Base-by-base conservation (phyloP, 2,797 vertebrate species). In the Fistularia commersonii region DNA sequence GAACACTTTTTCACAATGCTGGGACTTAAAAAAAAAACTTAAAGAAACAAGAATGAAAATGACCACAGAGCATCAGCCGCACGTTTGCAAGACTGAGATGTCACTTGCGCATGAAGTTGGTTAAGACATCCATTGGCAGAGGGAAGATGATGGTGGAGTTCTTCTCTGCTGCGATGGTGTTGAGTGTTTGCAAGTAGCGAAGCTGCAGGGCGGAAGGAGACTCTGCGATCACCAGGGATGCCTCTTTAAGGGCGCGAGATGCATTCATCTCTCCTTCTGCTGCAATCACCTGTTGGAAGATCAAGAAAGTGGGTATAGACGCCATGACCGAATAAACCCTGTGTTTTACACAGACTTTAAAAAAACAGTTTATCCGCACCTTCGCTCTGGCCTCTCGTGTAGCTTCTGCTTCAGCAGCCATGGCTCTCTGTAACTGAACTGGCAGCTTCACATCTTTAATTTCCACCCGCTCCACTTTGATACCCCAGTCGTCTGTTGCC, bases 81-180 rank as follows among this genome's bases (percentile, higher is more conserved):
- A 49, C 8, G 40, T 10, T 23, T 41, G 7, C 41, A 42, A 44
- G 50, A 6, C 23, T 3, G 7, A 43, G 8, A 9, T 1, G 1
- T 83, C 54, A 81, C 59, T 90, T 90, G 15, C 32, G 45, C 48
- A 92, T 74, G 46, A 91, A 90, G 61, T 85, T 85, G 45, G 51
- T 33, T 0, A 92, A 15, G 2, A 92, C 0, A 2, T 92, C 91
- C 39, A 92, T 88, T 55, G 91, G 91, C 65, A 92, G 73, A 8
- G 91, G 91, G 81, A 92, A 92, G 71, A 92, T 82, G 66, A 92
- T 92, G 66, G 91, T 92, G 72, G 91, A 92, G 87, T 92, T 92
- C 80, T 91, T 91, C 81, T 92, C 91, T 0, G 84, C 77, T 1
- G 91, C 90, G 1, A 92, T 91, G 73, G 88, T 89, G 79, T 14